These are phyloP conservation scores for Drosophila testacea DNA, from an alignment of 2,888 invertebrate species.

Conservation along the genomic window DNA sequence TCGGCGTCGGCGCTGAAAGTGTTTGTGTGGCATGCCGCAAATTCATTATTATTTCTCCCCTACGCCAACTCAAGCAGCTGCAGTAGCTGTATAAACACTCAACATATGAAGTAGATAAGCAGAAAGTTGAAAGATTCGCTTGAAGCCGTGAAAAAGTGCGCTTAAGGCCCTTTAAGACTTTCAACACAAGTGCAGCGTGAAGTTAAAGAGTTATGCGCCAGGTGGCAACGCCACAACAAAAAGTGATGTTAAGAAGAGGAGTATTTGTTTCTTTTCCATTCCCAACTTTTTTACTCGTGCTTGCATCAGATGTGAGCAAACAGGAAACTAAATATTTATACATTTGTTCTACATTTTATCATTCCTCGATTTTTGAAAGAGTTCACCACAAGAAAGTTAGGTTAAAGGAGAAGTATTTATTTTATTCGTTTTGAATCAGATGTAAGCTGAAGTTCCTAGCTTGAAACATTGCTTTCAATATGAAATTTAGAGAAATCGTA, in stretches of 20 bases:
- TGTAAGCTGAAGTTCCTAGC: no score
- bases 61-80: constrained; percentile 40
- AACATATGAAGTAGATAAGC: constrained; percentile 53
- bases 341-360: no score
- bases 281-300: neutral
- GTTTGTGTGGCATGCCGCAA: constrained; percentile 79
- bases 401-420: no score
- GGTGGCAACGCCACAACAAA: constrained; percentile 8
- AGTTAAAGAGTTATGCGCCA: constrained; percentile 11
- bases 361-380: no score
- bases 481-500: neutral
- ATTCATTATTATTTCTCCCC: constrained; percentile 76
- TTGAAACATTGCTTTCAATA: no score
- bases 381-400: no score
- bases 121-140: constrained; percentile 20
- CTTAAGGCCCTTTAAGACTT: constrained; percentile 16
- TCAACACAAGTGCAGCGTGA: constrained; percentile 12
- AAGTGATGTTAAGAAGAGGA: constrained; percentile 10
- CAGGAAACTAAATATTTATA: no score
- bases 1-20: constrained; percentile 49
- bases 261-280: neutral
- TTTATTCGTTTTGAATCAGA: no score
- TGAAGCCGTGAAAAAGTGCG: constrained; percentile 9
- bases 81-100: constrained; percentile 46
- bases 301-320: neutral